Percentiles rank a stretch among this genome's conserved stretches.
Evolutionary conservation across 2,113 vertebrate genomes (phyloP).

Genomic region (Tamias sibiricus): DNA sequence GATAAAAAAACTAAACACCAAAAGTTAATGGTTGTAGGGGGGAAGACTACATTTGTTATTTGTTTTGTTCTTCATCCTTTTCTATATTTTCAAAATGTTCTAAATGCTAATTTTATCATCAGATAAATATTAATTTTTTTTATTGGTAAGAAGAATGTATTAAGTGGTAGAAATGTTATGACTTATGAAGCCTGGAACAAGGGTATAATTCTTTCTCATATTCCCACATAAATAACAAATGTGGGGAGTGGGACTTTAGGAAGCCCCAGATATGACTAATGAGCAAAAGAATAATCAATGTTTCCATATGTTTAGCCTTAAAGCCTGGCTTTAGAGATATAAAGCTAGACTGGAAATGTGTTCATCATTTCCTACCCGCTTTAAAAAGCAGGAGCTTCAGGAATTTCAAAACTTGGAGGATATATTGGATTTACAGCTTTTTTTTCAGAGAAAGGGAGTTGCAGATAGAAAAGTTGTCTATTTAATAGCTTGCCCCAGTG

Average conservation of each 20-base stretch:
- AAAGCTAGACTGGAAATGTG: not conserved
- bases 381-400: not conserved
- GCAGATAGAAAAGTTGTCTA: not conserved
- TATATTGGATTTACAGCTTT: not conserved
- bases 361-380: not conserved
- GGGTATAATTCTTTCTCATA: not conserved
- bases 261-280: not conserved
- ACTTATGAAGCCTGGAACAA: not conserved
- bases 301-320: not conserved
- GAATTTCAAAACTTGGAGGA: conserved; percentile 5
- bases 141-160: not conserved
- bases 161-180: not conserved
- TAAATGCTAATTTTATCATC: not conserved
- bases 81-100: conserved; percentile 34
- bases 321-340: not conserved
- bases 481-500: not conserved
- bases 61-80: not conserved
- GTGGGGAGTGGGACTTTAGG: not conserved
- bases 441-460: conserved; percentile 46
- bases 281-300: not conserved
- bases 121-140: conserved; percentile 40
- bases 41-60: not conserved
- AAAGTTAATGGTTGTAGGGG: not conserved
- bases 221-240: not conserved
- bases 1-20: conserved; percentile 37